These are phyloP conservation scores for Orthosia incerta DNA, from an alignment of 2,888 invertebrate species.

Conservation along the genomic window DNA sequence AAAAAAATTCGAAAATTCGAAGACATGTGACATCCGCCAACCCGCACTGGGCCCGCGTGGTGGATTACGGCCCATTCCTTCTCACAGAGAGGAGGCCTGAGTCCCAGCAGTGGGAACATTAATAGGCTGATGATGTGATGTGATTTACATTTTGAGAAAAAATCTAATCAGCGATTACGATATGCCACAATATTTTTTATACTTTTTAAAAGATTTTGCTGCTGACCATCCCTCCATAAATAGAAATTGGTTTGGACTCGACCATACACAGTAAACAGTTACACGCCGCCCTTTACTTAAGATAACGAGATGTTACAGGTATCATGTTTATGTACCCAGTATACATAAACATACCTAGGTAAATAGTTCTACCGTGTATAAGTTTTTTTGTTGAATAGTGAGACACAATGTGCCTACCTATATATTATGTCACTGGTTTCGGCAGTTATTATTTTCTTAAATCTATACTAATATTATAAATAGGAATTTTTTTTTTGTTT, in stretches of 20 bases:
- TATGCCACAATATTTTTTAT: neutral
- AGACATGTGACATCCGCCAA: no score
- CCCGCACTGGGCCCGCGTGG: no score
- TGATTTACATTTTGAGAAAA: no score
- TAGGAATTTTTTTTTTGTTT: no score
- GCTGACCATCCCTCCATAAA: conserved; percentile 36
- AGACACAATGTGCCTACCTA: neutral
- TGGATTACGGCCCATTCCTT: no score
- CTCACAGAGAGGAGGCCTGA: no score
- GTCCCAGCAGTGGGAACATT: no score
- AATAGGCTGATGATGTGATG: no score
- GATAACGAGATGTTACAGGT: conserved; percentile 49
- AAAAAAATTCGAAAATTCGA: no score
- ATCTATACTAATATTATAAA: no score
- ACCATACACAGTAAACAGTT: conserved; percentile 38
- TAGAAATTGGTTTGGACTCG: conserved; percentile 47
- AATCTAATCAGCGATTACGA: no score
- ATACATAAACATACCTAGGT: neutral
- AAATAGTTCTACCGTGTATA: neutral
- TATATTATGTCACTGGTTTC: neutral
- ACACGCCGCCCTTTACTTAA: conserved; percentile 40
- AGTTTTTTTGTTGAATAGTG: neutral
- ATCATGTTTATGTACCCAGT: conserved; percentile 13
- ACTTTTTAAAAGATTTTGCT: neutral
- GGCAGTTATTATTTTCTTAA: neutral